These are phyloP conservation scores for Falco peregrinus DNA, from an alignment of 2,797 vertebrate species.

Conservation along the genomic window DNA sequence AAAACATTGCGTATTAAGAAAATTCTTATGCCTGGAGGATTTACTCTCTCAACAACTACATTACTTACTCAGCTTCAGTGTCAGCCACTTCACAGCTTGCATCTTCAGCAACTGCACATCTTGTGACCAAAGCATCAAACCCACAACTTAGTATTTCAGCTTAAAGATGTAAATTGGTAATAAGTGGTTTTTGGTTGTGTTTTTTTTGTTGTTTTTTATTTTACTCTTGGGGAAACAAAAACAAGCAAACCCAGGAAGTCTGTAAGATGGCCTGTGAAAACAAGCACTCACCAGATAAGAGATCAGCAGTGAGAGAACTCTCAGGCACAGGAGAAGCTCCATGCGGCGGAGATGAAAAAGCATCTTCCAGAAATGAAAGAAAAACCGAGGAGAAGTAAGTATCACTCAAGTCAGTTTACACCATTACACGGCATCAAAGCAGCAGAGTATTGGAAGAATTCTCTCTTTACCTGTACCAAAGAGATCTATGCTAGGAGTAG, in stretches of 20 bases:
- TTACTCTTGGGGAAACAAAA: neutral
- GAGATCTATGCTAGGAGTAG: conserved; percentile 98
- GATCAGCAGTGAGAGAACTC: conserved; percentile 89
- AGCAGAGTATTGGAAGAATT: conserved; percentile 13
- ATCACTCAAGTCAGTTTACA: conserved; percentile 38
- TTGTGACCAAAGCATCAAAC: neutral
- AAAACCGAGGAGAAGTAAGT: conserved; percentile 73
- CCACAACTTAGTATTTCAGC: neutral
- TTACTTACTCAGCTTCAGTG: neutral
- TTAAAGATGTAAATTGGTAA: neutral
- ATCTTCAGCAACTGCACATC: neutral
- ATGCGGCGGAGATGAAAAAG: conserved; percentile 85
- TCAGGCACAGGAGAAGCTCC: conserved; percentile 95
- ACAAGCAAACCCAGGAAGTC: neutral
- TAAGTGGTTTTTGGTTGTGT: neutral
- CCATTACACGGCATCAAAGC: conserved; percentile 28
- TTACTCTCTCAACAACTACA: neutral
- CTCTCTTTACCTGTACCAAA: conserved; percentile 96
- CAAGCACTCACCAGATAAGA: conserved; percentile 85
- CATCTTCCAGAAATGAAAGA: conserved; percentile 82
- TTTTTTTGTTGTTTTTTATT: neutral
- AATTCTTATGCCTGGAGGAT: neutral
- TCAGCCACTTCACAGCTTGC: neutral
- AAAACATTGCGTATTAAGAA: neutral
- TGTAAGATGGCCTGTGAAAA: neutral